Conservation (phyloP, 1,140 invertebrate genomes). For the Lutraria rhynchaena region DNA sequence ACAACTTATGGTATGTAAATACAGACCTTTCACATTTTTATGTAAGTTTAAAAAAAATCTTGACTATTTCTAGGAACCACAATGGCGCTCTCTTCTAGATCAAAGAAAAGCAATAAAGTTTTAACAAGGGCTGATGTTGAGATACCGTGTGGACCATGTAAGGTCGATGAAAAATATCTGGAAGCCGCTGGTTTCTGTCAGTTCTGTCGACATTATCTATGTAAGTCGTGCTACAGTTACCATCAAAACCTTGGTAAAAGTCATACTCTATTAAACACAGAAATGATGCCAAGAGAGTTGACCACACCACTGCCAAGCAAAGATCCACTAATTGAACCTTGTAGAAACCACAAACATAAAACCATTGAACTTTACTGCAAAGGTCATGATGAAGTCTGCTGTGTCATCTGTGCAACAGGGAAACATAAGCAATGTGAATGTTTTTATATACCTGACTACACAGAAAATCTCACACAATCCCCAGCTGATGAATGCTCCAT, state of each 20-base stretch:
- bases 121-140: background rate
- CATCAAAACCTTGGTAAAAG: constrained; percentile 48
- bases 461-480: constrained; percentile 24
- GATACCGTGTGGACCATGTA: constrained; percentile 46
- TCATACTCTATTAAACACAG: constrained; percentile 21
- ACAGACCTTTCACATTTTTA: too few relatives aligned
- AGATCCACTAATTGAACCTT: constrained; percentile 24
- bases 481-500: constrained; percentile 26
- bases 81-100: constrained; percentile 27
- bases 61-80: constrained; percentile 1
- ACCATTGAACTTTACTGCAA: constrained; percentile 52
- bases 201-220: constrained; percentile 55
- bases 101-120: background rate
- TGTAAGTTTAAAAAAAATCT: constrained; percentile 9
- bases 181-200: constrained; percentile 44
- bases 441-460: constrained; percentile 47
- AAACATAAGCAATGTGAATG: constrained; percentile 50
- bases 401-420: constrained; percentile 47
- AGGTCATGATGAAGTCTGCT: constrained; percentile 49
- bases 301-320: background rate
- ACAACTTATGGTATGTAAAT: too few relatives aligned
- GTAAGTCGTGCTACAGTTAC: constrained; percentile 42
- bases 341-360: constrained; percentile 38
- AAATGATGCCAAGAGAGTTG: constrained; percentile 36
- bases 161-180: constrained; percentile 7